Evolutionary conservation across 2,113 vertebrate species (phyloP).

Genomic region (Pomatorhinus ruficollis): DNA sequence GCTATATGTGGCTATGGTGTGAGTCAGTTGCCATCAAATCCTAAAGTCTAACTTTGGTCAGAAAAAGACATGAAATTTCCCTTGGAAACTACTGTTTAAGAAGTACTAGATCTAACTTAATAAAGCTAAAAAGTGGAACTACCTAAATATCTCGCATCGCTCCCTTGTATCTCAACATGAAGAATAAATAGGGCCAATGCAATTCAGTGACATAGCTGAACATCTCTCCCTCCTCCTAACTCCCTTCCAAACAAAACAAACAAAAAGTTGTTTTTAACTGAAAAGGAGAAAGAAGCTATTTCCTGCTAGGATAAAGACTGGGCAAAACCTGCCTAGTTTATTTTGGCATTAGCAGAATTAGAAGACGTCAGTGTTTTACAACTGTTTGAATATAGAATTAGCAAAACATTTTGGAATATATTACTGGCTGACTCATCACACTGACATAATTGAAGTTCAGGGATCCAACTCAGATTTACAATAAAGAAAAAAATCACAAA

Average conservation of each 20-base stretch:
- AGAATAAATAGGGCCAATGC: background rate
- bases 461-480: background rate
- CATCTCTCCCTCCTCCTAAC: background rate
- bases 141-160: background rate
- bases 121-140: background rate
- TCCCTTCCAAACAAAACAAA: background rate
- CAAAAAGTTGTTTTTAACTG: background rate
- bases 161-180: background rate
- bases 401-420: background rate
- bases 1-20: rapidly evolving
- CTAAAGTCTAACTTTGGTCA: background rate
- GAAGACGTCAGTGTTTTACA: background rate
- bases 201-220: background rate
- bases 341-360: slow-evolving; percentile 6
- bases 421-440: background rate
- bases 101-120: background rate
- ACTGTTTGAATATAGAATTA: slow-evolving; percentile 2
- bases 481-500: background rate
- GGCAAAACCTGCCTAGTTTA: background rate
- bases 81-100: background rate
- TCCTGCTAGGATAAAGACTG: background rate
- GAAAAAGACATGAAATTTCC: background rate
- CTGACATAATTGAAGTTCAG: background rate
- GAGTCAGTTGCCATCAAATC: background rate
- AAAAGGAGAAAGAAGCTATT: background rate